phyloP scores from a whole-genome alignment of 37 sponge, comb jelly and placozoan species.

The Beroe forskalii region DNA sequence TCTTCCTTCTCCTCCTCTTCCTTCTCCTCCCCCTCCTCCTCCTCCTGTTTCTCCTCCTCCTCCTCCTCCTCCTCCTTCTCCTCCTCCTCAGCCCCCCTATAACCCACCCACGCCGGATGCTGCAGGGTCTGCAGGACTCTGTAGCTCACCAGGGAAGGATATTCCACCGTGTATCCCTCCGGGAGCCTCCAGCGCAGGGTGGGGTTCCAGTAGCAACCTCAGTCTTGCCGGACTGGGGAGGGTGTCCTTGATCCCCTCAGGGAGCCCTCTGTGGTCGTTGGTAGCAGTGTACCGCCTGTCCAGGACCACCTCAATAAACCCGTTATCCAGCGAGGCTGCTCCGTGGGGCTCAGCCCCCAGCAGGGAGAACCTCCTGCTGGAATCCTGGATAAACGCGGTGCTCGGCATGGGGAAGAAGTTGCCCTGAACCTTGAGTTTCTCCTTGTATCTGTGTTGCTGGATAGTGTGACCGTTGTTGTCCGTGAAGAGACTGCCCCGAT shows the following conservation, averaged over 20 bases:
- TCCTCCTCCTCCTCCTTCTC: no score
- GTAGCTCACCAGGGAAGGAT: neutral
- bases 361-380: neutral
- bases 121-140: neutral
- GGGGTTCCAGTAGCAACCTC: neutral
- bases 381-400: conserved; percentile 12
- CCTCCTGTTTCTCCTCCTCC: no score
- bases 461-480: conserved; percentile 38
- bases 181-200: neutral
- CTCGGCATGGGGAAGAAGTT: conserved; percentile 48
- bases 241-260: neutral
- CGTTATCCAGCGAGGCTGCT: neutral
- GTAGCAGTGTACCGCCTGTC: neutral
- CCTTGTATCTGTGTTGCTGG: conserved; percentile 7
- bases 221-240: neutral
- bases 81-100: neutral
- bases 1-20: no score
- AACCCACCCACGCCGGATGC: neutral
- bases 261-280: neutral
- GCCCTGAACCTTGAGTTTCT: neutral
- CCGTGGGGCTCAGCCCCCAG: conserved; percentile 26
- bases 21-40: no score
- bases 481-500: neutral
- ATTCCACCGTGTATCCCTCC: neutral
- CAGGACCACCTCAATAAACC: neutral